phyloP scores from a whole-genome alignment of 2,888 invertebrate species.

The Mythimna impura region DNA sequence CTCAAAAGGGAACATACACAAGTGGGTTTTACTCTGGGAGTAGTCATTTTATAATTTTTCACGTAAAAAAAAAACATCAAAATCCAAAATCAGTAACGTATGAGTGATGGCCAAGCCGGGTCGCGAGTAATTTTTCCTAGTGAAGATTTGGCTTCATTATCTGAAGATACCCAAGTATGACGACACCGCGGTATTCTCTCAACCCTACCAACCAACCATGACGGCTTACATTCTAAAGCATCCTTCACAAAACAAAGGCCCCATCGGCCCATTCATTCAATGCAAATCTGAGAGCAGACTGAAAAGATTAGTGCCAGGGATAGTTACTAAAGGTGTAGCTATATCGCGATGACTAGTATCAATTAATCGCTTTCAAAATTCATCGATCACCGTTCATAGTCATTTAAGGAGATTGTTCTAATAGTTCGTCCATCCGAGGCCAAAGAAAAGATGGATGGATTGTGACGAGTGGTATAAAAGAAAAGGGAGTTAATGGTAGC shows the following conservation, averaged over 20 bases:
- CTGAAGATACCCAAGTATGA: not conserved
- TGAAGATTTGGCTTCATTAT: not conserved
- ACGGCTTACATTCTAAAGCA: slow-evolving; percentile 27
- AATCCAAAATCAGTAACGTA: not conserved
- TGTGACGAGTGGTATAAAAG: too few relatives aligned
- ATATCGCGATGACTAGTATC: not conserved
- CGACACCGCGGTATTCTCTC: slow-evolving; percentile 16
- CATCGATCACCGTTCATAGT: not conserved
- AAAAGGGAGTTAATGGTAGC: too few relatives aligned
- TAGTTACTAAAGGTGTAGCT: slow-evolving; percentile 9
- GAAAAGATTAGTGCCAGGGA: slow-evolving; percentile 21
- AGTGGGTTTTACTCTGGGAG: too few relatives aligned
- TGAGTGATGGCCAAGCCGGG: not conserved
- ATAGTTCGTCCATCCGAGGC: too few relatives aligned
- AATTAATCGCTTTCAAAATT: too few relatives aligned
- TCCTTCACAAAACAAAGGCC: slow-evolving; percentile 41
- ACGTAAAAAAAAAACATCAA: too few relatives aligned
- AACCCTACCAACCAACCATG: slow-evolving; percentile 24
- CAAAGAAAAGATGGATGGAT: too few relatives aligned
- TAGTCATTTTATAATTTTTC: too few relatives aligned
- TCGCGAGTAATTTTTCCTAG: not conserved
- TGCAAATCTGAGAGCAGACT: slow-evolving; percentile 48
- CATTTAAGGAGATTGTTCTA: too few relatives aligned
- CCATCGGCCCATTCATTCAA: slow-evolving; percentile 55
- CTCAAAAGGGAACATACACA: too few relatives aligned